A percentile compares a stretch with the other conserved stretches of the same genome.
Conservation (phyloP, 1,140 invertebrate genomes). For the Neotoxoptera formosana region DNA sequence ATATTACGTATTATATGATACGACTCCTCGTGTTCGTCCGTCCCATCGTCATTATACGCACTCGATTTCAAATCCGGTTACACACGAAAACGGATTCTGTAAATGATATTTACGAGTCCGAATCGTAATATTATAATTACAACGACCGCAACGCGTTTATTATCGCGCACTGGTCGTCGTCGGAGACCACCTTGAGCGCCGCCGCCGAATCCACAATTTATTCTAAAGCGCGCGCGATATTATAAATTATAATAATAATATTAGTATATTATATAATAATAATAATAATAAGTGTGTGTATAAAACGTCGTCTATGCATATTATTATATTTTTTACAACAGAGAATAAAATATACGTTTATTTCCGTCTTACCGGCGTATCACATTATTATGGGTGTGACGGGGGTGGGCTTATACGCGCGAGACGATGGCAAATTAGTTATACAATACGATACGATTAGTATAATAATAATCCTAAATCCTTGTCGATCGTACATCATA, state of each 20-base stretch:
- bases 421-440: slow-evolving; percentile 23
- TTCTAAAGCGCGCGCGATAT: slow-evolving; percentile 2
- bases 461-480: neutral
- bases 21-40: neutral
- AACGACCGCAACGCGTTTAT: neutral
- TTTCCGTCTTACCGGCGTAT: neutral
- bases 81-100: slow-evolving; percentile 9
- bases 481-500: slow-evolving; percentile 35
- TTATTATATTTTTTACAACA: neutral
- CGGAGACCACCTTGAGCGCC: slow-evolving; percentile 47
- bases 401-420: neutral
- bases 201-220: slow-evolving; percentile 43
- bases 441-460: neutral
- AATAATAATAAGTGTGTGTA: neutral
- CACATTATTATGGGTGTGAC: too few species aligned
- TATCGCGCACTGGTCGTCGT: neutral
- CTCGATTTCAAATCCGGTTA: slow-evolving; percentile 33
- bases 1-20: neutral
- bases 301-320: neutral
- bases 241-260: slow-evolving; percentile 15
- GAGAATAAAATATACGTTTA: neutral
- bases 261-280: neutral
- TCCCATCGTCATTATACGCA: neutral
- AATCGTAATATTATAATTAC: slow-evolving; percentile 22
- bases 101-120: slow-evolving; percentile 35